Conservation (phyloP, 53 echinoderm and acorn worm genomes). For the Henricia sp. region DNA sequence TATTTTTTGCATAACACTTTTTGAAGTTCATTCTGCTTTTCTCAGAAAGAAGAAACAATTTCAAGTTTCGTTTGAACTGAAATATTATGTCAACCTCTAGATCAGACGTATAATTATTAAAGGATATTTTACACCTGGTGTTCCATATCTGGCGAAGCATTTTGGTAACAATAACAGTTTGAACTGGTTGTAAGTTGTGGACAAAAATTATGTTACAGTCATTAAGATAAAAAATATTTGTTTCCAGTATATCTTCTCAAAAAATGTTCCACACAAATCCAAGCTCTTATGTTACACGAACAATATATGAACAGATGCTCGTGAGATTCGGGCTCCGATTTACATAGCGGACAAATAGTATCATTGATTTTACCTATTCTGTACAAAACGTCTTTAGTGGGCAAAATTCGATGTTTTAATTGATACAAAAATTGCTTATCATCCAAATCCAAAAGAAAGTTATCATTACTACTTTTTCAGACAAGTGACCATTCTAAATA, state of each 20-base stretch:
- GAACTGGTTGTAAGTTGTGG: neutral
- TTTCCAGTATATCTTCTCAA: neutral
- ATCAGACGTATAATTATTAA: neutral
- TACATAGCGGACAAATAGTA: neutral
- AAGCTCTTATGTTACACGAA: neutral
- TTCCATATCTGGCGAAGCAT: slow-evolving; percentile 6
- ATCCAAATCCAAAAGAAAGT: neutral
- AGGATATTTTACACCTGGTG: neutral
- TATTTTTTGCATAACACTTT: neutral
- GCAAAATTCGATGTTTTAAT: neutral
- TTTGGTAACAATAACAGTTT: neutral
- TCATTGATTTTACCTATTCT: slow-evolving; percentile 9
- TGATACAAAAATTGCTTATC: neutral
- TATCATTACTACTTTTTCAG: neutral
- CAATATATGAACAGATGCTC: slow-evolving; percentile 18
- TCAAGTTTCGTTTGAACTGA: neutral
- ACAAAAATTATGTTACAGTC: neutral
- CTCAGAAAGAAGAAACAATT: neutral
- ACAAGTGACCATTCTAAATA: neutral
- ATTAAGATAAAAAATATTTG: neutral
- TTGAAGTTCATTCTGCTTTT: neutral
- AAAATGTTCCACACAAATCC: slow-evolving; percentile 12
- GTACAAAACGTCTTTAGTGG: neutral
- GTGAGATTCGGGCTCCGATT: neutral
- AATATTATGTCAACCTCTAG: neutral